Evolutionary conservation across 2,113 vertebrate species (phyloP), one percentile per base, ranked within the genome.

Genomic region (Chroicocephalus ridibundus): DNA sequence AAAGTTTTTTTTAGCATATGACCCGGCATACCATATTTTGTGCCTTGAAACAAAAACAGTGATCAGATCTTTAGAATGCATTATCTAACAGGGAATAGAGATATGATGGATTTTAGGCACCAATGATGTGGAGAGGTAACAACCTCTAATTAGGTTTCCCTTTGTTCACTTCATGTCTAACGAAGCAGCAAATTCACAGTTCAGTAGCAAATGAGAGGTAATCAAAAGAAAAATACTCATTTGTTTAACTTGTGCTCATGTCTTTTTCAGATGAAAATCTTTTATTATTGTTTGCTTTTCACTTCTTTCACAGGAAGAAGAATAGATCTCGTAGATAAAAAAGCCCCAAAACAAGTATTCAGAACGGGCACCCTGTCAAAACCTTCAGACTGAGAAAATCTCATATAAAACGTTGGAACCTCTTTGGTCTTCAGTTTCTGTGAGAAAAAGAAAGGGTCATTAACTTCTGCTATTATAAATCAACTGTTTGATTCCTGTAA

Each of bases 1-100:
- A 97, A 94, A 31, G 54, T 90, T 94, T 96, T 93, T 96, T 95
- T 97, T 96, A 97, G 87, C 65, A 64, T 84, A 83, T 92, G 93
- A 91, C 78, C 95, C 89, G 77, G 82, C 77, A 94, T 76, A 94
- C 17, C 9, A 15, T 81, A 96, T 94, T 96, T 95, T 97, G 86
- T 80, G 21, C 78, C 87, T 38, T 61, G 90, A 96, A 95, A 88
- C 22, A 94, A 93, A 95, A 95, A 9, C 25, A 91, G 42, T 60
- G 57, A 95, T 84, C 5, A 24, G 15, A 72, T 96, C 66, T 97
- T 95, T 78, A 38, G 42, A 81, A 90, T 31, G 36, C 31, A 3
- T 54, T 82, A 62, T 72, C 76, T 84, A 62, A 66, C 6, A 74
- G 15, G 34, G 19, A 91, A 74, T 21, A 81, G 40, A 85, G 26